Evolutionary conservation across 2,797 vertebrate species (phyloP).

Genomic region (Pogoniulus pusillus): DNA sequence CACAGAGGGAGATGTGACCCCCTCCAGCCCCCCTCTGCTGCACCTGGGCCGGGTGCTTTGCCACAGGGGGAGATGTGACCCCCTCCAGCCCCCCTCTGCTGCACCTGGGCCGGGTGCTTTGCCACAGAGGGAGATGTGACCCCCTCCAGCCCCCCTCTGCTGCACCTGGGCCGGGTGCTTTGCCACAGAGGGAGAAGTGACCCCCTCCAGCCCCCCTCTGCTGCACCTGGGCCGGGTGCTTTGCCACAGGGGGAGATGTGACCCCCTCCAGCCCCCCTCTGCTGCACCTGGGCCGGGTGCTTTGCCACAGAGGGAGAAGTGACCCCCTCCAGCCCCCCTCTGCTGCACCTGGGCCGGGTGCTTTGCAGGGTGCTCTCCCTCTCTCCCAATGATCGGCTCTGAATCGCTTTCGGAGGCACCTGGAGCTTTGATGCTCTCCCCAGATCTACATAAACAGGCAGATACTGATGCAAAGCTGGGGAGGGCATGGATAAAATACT

Average conservation of each 20-base stretch:
- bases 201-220: too few species aligned
- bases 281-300: too few species aligned
- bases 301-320: too few species aligned
- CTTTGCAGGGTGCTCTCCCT: not conserved
- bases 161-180: too few species aligned
- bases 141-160: not conserved
- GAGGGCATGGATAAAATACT: not conserved
- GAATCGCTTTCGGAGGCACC: not conserved
- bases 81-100: too few species aligned
- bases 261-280: not conserved
- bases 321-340: not conserved
- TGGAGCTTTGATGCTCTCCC: constrained; percentile 36
- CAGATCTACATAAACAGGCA: constrained; percentile 30
- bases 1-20: not conserved
- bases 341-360: constrained; percentile 17
- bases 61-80: too few species aligned
- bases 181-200: too few species aligned
- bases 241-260: too few species aligned
- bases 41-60: too few species aligned
- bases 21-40: not conserved
- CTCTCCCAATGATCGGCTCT: not conserved
- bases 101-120: constrained; percentile 35
- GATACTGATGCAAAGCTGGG: constrained; percentile 31
- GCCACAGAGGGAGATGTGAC: too few species aligned
- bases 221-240: constrained; percentile 36